A percentile compares a stretch with the other conserved stretches of the same genome.
Conservation (phyloP, 2,888 invertebrate species). For the Lacanobia wlatinum region DNA sequence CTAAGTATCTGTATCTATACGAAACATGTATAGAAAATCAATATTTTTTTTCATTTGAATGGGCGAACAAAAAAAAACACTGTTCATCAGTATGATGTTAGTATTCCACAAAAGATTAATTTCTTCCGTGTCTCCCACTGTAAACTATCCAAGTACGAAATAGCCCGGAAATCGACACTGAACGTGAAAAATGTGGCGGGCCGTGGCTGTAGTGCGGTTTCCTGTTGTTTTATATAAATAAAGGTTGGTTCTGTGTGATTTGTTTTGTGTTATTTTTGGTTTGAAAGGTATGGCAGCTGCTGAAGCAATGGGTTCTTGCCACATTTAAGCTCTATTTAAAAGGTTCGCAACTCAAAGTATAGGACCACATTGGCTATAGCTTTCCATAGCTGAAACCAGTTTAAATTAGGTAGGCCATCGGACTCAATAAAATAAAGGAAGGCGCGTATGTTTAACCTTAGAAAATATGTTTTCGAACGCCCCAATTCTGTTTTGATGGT, state of each 20-base stretch:
- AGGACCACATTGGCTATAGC: background rate
- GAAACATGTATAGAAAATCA: background rate
- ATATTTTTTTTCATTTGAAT: no score
- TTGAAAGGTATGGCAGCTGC: background rate
- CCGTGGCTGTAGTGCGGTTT: slow-evolving; percentile 32
- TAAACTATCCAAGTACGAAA: slow-evolving; percentile 56
- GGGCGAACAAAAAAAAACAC: background rate
- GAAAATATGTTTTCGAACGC: slow-evolving; percentile 44
- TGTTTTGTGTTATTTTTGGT: background rate
- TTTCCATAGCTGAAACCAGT: background rate
- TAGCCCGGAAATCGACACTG: slow-evolving; percentile 61
- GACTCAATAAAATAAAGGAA: background rate
- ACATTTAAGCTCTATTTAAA: background rate
- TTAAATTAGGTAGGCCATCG: background rate
- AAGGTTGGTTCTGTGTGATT: slow-evolving; percentile 9
- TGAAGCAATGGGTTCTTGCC: background rate
- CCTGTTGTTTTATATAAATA: slow-evolving; percentile 54
- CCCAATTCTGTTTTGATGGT: slow-evolving; percentile 28
- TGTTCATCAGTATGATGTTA: background rate
- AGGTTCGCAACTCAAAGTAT: background rate
- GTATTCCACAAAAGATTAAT: slow-evolving; percentile 40
- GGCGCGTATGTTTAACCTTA: slow-evolving; percentile 3
- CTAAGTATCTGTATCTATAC: background rate
- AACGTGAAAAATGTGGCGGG: slow-evolving; percentile 58
- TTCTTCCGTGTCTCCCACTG: slow-evolving; percentile 43